Conservation (phyloP, 2,888 invertebrate genomes). For the Lycia hirtaria region DNA sequence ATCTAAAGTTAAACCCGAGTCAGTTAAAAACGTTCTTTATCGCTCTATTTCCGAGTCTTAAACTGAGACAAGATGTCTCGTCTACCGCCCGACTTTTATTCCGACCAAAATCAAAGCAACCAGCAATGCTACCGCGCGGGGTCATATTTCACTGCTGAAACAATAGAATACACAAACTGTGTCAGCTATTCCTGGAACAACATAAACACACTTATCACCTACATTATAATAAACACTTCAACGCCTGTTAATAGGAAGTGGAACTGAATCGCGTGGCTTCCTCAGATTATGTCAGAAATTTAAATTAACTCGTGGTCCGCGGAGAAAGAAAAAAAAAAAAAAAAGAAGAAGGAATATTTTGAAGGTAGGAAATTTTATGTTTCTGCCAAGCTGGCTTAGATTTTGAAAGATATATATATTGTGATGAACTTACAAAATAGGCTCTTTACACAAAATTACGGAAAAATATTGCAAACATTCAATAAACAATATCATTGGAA, state of each 20-base stretch:
- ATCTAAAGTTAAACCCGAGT: constrained; percentile 4
- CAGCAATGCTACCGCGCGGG: constrained; percentile 36
- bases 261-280: constrained; percentile 6
- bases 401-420: too few relatives aligned
- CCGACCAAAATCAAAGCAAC: constrained; percentile 43
- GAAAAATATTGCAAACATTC: too few relatives aligned
- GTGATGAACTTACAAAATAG: too few relatives aligned
- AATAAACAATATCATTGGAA: too few relatives aligned
- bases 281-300: background rate
- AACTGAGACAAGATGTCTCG: constrained; percentile 23
- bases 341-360: too few relatives aligned
- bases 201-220: constrained; percentile 34
- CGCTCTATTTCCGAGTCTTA: constrained; percentile 7
- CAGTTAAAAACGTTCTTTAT: constrained; percentile 8
- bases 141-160: constrained; percentile 54
- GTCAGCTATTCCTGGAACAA: constrained; percentile 51
- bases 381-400: too few relatives aligned
- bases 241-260: constrained; percentile 26
- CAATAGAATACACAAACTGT: constrained; percentile 51
- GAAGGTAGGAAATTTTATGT: too few relatives aligned
- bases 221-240: constrained; percentile 29
- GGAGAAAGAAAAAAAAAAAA: too few relatives aligned
- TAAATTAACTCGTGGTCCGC: background rate
- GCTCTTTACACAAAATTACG: too few relatives aligned
- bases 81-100: constrained; percentile 33